Percentiles rank a stretch among this genome's conserved stretches.
Evolutionary conservation across 2,113 vertebrate species (phyloP).

Genomic region (Trichomycterus rosablanca): DNA sequence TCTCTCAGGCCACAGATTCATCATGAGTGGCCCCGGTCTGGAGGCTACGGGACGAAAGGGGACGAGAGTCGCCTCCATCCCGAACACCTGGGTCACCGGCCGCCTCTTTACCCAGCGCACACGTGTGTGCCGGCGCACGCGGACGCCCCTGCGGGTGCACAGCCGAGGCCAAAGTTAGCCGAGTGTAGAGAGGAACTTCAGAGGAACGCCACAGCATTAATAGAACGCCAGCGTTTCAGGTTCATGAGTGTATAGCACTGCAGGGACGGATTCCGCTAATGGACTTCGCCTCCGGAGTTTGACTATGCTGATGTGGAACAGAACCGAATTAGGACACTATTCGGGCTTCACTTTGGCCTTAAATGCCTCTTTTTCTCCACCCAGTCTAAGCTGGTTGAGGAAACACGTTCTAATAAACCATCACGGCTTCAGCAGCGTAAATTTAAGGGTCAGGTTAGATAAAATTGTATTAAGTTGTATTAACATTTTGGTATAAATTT

Average conservation of each 20-base stretch:
- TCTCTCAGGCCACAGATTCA: slow-evolving; percentile 74
- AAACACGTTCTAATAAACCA: no score
- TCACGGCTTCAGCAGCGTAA: no score
- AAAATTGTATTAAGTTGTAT: no score
- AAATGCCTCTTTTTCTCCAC: neutral
- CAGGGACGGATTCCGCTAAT: slow-evolving; percentile 12
- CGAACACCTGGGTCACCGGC: slow-evolving; percentile 43
- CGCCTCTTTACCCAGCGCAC: slow-evolving; percentile 29
- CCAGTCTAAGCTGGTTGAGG: no score
- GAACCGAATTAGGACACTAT: slow-evolving; percentile 40
- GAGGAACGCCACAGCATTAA: neutral
- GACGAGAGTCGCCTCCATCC: slow-evolving; percentile 37
- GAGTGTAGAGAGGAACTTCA: slow-evolving; percentile 11
- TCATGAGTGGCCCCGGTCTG: slow-evolving; percentile 67
- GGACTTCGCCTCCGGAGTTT: slow-evolving; percentile 14
- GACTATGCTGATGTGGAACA: slow-evolving; percentile 15
- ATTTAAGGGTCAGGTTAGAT: no score
- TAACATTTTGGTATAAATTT: no score
- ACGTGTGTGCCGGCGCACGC: neutral
- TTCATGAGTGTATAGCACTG: slow-evolving; percentile 1
- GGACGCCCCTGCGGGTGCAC: slow-evolving; percentile 5
- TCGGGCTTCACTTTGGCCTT: slow-evolving; percentile 9
- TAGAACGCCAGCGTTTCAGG: neutral
- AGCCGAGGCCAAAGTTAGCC: slow-evolving; percentile 4
- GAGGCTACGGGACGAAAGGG: slow-evolving; percentile 50